Evolutionary conservation across 1,140 invertebrate genomes (phyloP).

Genomic region (Maniola jurtina): DNA sequence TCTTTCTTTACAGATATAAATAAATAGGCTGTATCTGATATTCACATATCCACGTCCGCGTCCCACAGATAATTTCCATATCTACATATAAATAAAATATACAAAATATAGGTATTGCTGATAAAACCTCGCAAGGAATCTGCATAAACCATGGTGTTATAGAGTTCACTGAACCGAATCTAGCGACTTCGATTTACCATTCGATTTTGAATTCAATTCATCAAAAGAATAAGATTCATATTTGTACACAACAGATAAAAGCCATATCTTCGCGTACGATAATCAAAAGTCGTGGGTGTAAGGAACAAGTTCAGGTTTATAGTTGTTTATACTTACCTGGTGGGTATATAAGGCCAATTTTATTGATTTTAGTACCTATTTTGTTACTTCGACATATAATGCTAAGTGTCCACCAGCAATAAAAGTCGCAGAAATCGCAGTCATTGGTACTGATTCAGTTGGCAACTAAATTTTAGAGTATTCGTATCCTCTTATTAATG

Average conservation of each 20-base stretch:
- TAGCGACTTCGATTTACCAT: neutral
- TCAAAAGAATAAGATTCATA: slow-evolving; percentile 1
- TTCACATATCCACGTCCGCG: too few relatives aligned
- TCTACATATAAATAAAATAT: neutral
- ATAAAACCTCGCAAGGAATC: slow-evolving; percentile 14
- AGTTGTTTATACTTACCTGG: slow-evolving; percentile 1
- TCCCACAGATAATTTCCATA: neutral
- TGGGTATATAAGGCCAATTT: neutral
- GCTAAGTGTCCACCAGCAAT: too few relatives aligned
- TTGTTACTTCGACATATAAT: too few relatives aligned
- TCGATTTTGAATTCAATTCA: slow-evolving; percentile 4
- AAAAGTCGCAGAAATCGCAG: too few relatives aligned
- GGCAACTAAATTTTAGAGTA: too few relatives aligned
- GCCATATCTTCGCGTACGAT: slow-evolving; percentile 14
- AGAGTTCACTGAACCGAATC: slow-evolving; percentile 24
- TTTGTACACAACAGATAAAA: neutral
- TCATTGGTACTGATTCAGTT: too few relatives aligned
- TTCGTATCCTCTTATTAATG: too few relatives aligned
- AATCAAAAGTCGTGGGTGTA: slow-evolving; percentile 24
- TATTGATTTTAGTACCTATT: too few relatives aligned
- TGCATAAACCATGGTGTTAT: slow-evolving; percentile 12
- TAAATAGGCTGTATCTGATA: too few relatives aligned
- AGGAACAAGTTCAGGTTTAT: slow-evolving; percentile 15
- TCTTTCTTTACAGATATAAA: too few relatives aligned
- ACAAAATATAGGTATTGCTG: neutral